phyloP scores from a whole-genome alignment of 2,113 vertebrate genomes.

The Python bivittatus region DNA sequence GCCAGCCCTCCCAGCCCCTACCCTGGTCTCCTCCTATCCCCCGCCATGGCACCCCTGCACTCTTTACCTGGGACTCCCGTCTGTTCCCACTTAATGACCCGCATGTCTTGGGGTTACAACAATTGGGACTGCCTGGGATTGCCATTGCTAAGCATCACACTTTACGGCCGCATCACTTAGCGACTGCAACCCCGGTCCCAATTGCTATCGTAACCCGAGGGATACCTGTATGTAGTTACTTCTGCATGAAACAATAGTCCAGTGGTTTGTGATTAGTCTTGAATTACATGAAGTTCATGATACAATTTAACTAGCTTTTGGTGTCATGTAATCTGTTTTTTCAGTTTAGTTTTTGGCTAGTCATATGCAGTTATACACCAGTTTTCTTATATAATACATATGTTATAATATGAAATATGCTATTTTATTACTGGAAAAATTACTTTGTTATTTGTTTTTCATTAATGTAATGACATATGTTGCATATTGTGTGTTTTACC shows the following conservation, averaged over 20 bases:
- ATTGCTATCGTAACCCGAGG: not conserved
- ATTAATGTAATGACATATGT: constrained; percentile 42
- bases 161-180: not conserved
- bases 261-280: not conserved
- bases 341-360: not conserved
- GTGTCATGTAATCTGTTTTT: not conserved
- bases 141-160: not conserved
- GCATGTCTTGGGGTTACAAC: not conserved
- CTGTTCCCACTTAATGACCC: not conserved
- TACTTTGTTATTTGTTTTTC: constrained; percentile 23
- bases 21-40: not conserved
- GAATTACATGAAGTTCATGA: not conserved
- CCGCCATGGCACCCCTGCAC: not conserved
- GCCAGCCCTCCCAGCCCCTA: not conserved
- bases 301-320: not conserved
- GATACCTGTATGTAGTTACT: not conserved
- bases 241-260: not conserved
- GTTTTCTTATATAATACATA: not conserved
- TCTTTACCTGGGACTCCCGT: not conserved
- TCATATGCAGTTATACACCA: not conserved
- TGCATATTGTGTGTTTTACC: constrained; percentile 22
- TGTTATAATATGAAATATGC: not conserved
- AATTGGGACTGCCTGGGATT: not conserved
- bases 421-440: constrained; percentile 19
- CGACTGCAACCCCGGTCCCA: not conserved